Evolutionary conservation across 1,140 invertebrate species (phyloP).

Genomic region (Hylyphantes graminicola): DNA sequence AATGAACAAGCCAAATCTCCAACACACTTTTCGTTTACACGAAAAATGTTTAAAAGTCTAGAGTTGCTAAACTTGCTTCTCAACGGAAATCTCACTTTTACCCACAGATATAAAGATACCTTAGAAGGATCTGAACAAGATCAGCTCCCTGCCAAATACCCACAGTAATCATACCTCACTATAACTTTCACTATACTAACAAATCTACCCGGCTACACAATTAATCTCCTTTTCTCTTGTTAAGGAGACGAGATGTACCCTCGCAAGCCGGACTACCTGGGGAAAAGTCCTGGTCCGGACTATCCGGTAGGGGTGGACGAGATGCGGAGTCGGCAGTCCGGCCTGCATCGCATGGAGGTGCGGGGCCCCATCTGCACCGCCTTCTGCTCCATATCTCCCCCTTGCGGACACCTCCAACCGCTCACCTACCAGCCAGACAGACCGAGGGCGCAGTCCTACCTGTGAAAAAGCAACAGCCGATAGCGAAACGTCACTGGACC

Average conservation of each 20-base stretch:
- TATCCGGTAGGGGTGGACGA: conserved; percentile 61
- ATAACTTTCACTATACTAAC: too few species aligned
- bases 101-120: too few species aligned
- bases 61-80: too few species aligned
- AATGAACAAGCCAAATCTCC: too few species aligned
- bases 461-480: conserved; percentile 3
- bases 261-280: conserved; percentile 62
- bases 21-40: too few species aligned
- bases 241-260: conserved; percentile 64
- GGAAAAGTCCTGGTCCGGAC: conserved; percentile 63
- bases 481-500: background rate
- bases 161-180: too few species aligned
- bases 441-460: conserved; percentile 54
- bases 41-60: too few species aligned
- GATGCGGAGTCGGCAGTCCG: conserved; percentile 54
- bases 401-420: conserved; percentile 62
- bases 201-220: background rate
- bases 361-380: conserved; percentile 62
- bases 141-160: too few species aligned
- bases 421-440: conserved; percentile 48
- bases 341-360: conserved; percentile 63
- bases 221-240: background rate
- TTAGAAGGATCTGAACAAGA: too few species aligned
- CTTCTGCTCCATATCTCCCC: conserved; percentile 57
- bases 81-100: too few species aligned